phyloP scores from a whole-genome alignment of 2,113 vertebrate species.

The Crotalus helleri region DNA sequence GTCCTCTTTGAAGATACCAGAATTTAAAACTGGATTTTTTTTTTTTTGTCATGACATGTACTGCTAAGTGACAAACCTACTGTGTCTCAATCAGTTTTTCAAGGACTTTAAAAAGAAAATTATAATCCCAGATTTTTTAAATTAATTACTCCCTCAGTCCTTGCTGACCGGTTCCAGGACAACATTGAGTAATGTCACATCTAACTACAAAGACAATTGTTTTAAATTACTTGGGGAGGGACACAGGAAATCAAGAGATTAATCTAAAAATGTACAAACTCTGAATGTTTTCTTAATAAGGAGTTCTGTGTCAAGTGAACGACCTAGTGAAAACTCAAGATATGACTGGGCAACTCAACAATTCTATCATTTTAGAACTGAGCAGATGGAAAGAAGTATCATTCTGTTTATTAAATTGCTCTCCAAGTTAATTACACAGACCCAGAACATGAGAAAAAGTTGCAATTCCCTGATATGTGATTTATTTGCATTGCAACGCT shows the following conservation, averaged over 20 bases:
- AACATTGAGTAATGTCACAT: not conserved
- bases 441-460: not conserved
- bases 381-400: not conserved
- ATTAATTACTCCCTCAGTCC: not conserved
- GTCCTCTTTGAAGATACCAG: not conserved
- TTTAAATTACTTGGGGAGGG: not conserved
- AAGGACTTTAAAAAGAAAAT: not conserved
- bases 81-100: not conserved
- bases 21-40: not conserved
- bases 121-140: not conserved
- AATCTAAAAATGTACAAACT: not conserved
- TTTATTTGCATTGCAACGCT: not conserved
- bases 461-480: not conserved
- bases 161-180: not conserved
- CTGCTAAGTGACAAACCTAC: not conserved
- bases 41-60: not conserved
- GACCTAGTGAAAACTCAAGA: not conserved
- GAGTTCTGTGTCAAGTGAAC: not conserved
- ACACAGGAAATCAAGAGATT: not conserved
- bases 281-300: not conserved
- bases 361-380: not conserved
- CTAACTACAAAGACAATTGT: not conserved
- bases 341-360: not conserved
- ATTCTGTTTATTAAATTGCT: not conserved
- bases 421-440: not conserved